phyloP scores from a whole-genome alignment of 2,888 invertebrate species.

The Rambutsinella grinnellia region DNA sequence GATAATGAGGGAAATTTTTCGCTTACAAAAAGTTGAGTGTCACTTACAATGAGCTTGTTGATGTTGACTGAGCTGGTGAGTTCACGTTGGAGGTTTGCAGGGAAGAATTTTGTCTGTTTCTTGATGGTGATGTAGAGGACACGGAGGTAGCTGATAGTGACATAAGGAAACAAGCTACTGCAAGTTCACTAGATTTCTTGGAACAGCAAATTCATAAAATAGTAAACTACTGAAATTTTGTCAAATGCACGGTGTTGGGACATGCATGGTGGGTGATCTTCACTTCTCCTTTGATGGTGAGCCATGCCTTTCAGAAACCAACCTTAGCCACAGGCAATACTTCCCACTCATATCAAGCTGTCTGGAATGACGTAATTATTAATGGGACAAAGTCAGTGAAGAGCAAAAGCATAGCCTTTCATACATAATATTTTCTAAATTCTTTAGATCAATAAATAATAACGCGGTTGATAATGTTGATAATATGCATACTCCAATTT shows the following conservation, averaged over 20 bases:
- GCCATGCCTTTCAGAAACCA: conserved; percentile 41
- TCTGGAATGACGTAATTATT: conserved; percentile 43
- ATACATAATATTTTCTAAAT: too few species aligned
- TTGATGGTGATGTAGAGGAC: too few species aligned
- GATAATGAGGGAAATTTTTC: conserved; percentile 8
- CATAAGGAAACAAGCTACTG: not conserved
- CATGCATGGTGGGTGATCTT: too few species aligned
- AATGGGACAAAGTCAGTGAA: conserved; percentile 30
- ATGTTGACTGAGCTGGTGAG: conserved; percentile 52
- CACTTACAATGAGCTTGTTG: conserved; percentile 50
- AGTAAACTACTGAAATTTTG: too few species aligned
- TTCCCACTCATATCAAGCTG: conserved; percentile 49
- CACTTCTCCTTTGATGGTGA: too few species aligned
- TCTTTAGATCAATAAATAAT: too few species aligned
- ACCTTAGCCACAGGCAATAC: conserved; percentile 14
- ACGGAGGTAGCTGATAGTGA: not conserved
- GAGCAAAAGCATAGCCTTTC: conserved; percentile 45
- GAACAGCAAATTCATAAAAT: conserved; percentile 36
- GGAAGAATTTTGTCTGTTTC: conserved; percentile 2
- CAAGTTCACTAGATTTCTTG: conserved; percentile 27
- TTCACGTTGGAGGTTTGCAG: conserved; percentile 37
- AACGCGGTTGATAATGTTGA: too few species aligned
- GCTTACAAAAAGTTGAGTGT: conserved; percentile 43
- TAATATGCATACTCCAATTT: too few species aligned
- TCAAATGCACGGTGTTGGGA: too few species aligned